phyloP scores from a whole-genome alignment of 2,113 vertebrate genomes.

The Centrocercus urophasianus region DNA sequence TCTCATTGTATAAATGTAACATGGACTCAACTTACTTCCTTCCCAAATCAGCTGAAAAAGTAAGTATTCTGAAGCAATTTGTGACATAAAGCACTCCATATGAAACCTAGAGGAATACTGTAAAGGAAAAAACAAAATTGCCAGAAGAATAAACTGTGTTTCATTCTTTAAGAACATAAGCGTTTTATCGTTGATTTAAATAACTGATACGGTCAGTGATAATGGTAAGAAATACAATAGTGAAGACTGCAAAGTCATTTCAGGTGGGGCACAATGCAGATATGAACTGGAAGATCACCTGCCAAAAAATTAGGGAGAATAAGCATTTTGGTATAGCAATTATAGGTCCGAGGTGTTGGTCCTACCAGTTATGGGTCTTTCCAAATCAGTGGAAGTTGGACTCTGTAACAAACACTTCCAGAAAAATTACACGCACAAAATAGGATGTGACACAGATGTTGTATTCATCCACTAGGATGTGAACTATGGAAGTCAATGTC shows the following conservation, averaged over 20 bases:
- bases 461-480: neutral
- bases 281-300: neutral
- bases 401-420: neutral
- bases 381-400: neutral
- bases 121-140: neutral
- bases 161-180: neutral
- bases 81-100: neutral
- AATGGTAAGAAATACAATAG: neutral
- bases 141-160: neutral
- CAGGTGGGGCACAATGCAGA: neutral
- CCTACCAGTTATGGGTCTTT: neutral
- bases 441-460: neutral
- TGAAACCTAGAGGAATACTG: neutral
- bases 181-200: neutral
- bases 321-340: neutral
- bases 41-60: neutral
- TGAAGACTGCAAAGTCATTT: neutral
- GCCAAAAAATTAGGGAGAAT: neutral
- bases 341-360: neutral
- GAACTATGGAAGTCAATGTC: neutral
- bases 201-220: neutral
- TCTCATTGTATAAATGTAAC: neutral
- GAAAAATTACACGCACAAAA: neutral
- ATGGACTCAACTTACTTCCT: neutral
- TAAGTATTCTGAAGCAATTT: neutral